phyloP scores from a whole-genome alignment of 2,888 invertebrate genomes.

The Venustoraphidia nigricollis region DNA sequence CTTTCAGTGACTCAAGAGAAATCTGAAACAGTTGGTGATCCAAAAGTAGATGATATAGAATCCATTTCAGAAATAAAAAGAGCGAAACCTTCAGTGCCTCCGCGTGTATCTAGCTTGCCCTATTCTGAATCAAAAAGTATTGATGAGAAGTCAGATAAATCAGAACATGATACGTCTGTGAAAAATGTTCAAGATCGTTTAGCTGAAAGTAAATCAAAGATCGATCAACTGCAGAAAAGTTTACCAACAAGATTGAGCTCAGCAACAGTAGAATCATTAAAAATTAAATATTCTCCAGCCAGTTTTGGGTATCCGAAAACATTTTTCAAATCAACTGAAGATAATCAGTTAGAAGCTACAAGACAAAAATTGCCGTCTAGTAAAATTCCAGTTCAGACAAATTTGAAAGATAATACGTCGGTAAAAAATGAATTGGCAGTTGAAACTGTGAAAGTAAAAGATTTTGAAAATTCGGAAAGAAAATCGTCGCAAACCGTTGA shows the following conservation, averaged over 20 bases:
- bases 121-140: no score
- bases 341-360: background rate
- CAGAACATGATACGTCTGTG: no score
- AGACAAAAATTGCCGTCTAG: conserved; percentile 7
- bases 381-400: conserved; percentile 5
- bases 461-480: no score
- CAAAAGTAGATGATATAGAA: no score
- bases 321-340: conserved; percentile 11
- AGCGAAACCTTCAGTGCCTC: no score
- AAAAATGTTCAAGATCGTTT: conserved; percentile 1
- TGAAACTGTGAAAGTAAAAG: background rate
- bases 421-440: background rate
- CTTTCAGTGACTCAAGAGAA: no score
- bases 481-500: no score
- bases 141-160: no score
- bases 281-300: conserved; percentile 19
- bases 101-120: no score
- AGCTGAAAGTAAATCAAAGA: conserved; percentile 8
- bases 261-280: conserved; percentile 14
- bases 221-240: conserved; percentile 9
- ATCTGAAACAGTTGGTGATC: no score
- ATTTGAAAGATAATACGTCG: background rate
- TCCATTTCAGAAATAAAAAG: no score
- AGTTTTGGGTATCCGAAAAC: conserved; percentile 18
- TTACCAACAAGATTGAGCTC: conserved; percentile 14